Conservation (phyloP, 1,140 invertebrate genomes). For the Sycophaga agraensis region DNA sequence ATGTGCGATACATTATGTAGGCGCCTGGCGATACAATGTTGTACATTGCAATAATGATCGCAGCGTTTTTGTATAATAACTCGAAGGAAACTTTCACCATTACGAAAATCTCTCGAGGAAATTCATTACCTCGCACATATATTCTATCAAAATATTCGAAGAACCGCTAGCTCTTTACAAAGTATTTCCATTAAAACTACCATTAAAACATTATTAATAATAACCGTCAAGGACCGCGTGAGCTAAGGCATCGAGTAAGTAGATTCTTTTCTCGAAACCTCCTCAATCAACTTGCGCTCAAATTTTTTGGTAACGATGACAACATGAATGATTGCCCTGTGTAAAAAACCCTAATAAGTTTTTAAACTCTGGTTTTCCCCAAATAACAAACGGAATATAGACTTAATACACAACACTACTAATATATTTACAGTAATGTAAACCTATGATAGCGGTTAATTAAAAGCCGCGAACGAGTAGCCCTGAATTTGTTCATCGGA, state of each 20-base stretch:
- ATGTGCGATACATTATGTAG: too few species aligned
- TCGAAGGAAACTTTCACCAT: slow-evolving; percentile 13
- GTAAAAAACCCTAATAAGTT: neutral
- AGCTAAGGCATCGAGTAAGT: neutral
- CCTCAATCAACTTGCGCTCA: neutral
- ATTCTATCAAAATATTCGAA: neutral
- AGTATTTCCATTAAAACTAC: neutral
- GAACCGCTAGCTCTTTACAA: neutral
- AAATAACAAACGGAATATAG: too few species aligned
- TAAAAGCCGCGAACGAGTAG: neutral
- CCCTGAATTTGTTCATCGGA: neutral
- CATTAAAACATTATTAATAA: neutral
- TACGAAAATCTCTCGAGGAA: neutral
- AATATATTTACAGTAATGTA: too few species aligned
- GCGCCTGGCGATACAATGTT: too few species aligned
- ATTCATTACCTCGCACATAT: neutral
- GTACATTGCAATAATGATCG: neutral
- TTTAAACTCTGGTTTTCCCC: too few species aligned
- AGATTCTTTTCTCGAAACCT: neutral
- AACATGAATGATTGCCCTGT: neutral
- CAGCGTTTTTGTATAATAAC: neutral
- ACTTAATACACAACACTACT: too few species aligned
- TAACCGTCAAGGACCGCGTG: too few species aligned
- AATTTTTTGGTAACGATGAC: neutral
- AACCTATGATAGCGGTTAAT: too few species aligned